Conservation (phyloP, 2,113 vertebrate genomes). For the Clarias macrocephalus region DNA sequence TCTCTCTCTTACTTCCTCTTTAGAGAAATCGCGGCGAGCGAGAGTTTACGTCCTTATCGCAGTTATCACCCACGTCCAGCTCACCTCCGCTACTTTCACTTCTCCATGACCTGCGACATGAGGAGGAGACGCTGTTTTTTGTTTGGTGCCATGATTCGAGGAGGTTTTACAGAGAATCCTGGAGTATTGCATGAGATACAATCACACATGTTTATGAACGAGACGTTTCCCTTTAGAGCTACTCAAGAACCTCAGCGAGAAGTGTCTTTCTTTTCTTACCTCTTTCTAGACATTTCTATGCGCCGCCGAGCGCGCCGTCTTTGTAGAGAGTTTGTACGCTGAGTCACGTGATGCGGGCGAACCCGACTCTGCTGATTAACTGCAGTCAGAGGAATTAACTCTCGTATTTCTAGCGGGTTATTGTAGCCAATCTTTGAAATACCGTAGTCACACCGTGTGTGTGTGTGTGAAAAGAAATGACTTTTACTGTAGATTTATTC, state of each 20-base stretch:
- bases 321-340: constrained; percentile 63
- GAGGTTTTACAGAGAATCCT: constrained; percentile 25
- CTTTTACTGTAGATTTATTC: neutral
- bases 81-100: constrained; percentile 13
- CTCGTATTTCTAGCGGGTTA: constrained; percentile 19
- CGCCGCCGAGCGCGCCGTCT: constrained; percentile 58
- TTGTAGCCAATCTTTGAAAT: constrained; percentile 30
- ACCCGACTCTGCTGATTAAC: neutral
- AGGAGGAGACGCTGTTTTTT: constrained; percentile 17
- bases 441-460: constrained; percentile 5
- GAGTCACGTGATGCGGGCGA: neutral
- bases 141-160: constrained; percentile 42
- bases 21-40: neutral
- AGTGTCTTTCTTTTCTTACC: constrained; percentile 57
- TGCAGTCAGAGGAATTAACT: neutral
- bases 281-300: constrained; percentile 73
- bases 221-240: constrained; percentile 21
- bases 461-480: neutral
- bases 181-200: constrained; percentile 24
- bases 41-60: constrained; percentile 29
- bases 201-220: neutral
- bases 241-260: constrained; percentile 47
- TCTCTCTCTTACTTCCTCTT: constrained; percentile 47
- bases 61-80: neutral
- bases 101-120: constrained; percentile 9